Evolutionary conservation across 2,888 invertebrate genomes (phyloP), one percentile per base, ranked within the genome.

Genomic region (Eupelmus urozonus): DNA sequence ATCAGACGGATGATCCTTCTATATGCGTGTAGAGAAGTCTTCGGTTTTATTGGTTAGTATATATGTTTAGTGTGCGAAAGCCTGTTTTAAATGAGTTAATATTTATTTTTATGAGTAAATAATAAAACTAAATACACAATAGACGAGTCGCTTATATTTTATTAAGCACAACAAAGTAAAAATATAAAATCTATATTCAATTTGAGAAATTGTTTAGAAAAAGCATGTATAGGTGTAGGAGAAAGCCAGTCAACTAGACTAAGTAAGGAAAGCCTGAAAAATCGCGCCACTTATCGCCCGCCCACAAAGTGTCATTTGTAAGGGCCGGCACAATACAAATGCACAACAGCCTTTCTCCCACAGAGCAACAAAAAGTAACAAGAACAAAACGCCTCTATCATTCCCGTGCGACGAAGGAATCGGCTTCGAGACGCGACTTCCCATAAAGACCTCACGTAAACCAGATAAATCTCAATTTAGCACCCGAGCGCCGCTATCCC

Each of bases 391-490:
- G 45, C 45, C 18, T 60, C 13, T 40, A 18, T 20, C 40, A 34
- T 20, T 23, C 42, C 1, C 11, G n/a, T 16, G 34, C 27, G 20
- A 51, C 51, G n/a, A 29, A 71, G 59, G 51, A 20, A n/a, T n/a
- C n/a, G 23, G 49, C 11, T 11, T 7, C 40, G 70, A 71, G 76
- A 73, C 71, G 76, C 82, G 81, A 78, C 71, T 59, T 72, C 62
- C 69, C 25, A 69, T 57, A 71, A 67, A 78, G 66, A 78, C n/a
- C 55, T 62, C 78, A 69, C 63, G 73, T 73, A 72, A 49, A 18
- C 57, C 62, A 45, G 72, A 78, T 78, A 78, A 78, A 78, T 78
- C 78, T 73, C 57, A 69, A 78, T 78, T 66, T 55, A 73, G 63
- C 60, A n/a, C n/a, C n/a, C n/a, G n/a, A n/a, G n/a, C n/a, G n/a